Conservation (phyloP, 2,888 invertebrate genomes). For the Chromoteleia sp. region DNA sequence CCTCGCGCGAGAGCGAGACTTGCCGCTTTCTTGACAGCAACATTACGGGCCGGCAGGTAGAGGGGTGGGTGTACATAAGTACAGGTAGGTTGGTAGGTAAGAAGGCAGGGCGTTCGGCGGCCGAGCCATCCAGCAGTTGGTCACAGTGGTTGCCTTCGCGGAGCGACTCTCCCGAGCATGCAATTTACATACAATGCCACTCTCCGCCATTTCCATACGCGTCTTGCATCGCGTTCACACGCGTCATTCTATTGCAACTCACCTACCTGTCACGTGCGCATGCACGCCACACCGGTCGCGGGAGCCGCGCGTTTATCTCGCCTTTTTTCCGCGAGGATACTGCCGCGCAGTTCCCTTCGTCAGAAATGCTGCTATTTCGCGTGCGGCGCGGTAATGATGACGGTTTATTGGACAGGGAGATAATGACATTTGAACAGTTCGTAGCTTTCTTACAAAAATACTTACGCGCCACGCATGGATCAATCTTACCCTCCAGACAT, state of each 20-base stretch:
- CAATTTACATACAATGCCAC: constrained; percentile 84
- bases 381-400: constrained; percentile 29
- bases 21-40: constrained; percentile 82
- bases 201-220: constrained; percentile 82
- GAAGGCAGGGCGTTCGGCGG: constrained; percentile 61
- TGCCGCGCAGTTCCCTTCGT: constrained; percentile 24
- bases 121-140: constrained; percentile 72
- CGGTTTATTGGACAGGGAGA: constrained; percentile 20
- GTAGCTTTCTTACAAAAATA: too few relatives aligned
- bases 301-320: constrained; percentile 58
- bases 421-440: not conserved
- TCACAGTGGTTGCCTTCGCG: constrained; percentile 82
- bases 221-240: constrained; percentile 78
- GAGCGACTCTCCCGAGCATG: constrained; percentile 73
- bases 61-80: constrained; percentile 66
- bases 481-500: too few relatives aligned
- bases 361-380: constrained; percentile 12
- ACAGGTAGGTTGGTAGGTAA: constrained; percentile 60
- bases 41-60: constrained; percentile 77
- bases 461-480: too few relatives aligned
- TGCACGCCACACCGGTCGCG: constrained; percentile 62
- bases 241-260: constrained; percentile 78
- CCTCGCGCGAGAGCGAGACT: constrained; percentile 76
- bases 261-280: constrained; percentile 74
- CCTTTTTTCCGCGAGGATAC: constrained; percentile 44